phyloP scores from a whole-genome alignment of 2,113 vertebrate species.

The Dendropsophus ebraccatus region DNA sequence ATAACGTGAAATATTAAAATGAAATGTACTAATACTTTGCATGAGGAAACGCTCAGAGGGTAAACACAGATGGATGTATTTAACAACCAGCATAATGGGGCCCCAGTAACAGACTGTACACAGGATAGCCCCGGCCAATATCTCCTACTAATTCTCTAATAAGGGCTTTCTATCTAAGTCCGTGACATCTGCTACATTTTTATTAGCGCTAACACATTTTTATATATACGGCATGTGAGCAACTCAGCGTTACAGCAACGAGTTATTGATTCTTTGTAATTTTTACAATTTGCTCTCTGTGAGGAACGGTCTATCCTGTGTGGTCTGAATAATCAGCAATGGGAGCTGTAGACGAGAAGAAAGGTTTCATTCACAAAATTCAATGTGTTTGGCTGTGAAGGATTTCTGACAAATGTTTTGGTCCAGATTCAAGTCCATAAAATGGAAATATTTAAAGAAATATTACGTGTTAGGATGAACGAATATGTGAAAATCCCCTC shows the following conservation, averaged over 20 bases:
- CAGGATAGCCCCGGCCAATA: not conserved
- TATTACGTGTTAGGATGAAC: not conserved
- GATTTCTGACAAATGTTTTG: constrained; percentile 9
- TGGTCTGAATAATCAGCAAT: constrained; percentile 29
- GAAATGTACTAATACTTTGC: constrained; percentile 1
- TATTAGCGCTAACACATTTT: not conserved
- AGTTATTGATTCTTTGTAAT: constrained; percentile 28
- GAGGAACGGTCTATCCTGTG: not conserved
- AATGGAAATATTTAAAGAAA: constrained; percentile 8
- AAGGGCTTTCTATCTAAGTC: constrained; percentile 18
- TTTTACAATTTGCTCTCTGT: not conserved
- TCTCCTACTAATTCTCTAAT: constrained; percentile 24
- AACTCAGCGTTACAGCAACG: not conserved
- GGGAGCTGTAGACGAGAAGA: constrained; percentile 2
- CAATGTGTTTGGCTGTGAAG: constrained; percentile 12
- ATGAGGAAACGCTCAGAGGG: not conserved
- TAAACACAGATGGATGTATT: constrained; percentile 43
- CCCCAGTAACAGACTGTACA: constrained; percentile 10
- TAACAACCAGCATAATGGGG: constrained; percentile 2
- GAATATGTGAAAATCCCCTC: not conserved
- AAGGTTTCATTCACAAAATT: constrained; percentile 16
- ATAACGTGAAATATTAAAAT: not conserved
- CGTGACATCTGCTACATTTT: constrained; percentile 27
- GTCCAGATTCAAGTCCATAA: not conserved
- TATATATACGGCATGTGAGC: not conserved